Percentiles rank a stretch among this genome's conserved stretches.
phyloP scores from a whole-genome alignment of 1,140 invertebrate species.

The Drosophila azteca region DNA sequence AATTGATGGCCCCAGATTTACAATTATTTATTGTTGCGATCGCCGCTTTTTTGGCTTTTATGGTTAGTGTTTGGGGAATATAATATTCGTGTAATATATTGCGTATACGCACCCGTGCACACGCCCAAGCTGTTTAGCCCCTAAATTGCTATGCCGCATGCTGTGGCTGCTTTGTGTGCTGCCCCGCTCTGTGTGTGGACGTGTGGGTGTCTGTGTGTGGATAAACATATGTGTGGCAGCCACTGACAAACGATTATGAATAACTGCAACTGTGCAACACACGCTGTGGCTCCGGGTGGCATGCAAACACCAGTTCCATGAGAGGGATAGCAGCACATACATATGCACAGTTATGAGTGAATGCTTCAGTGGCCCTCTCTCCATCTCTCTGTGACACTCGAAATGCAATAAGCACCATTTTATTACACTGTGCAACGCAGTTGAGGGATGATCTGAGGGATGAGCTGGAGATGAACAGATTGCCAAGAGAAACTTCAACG shows the following conservation, averaged over 20 bases:
- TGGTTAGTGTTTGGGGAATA: slow-evolving; percentile 47
- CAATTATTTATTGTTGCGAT: slow-evolving; percentile 57
- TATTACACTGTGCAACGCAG: slow-evolving; percentile 53
- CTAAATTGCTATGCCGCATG: slow-evolving; percentile 66
- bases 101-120: slow-evolving; percentile 55
- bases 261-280: slow-evolving; percentile 43
- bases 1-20: slow-evolving; percentile 11
- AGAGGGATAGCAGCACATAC: slow-evolving; percentile 5
- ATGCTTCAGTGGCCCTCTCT: slow-evolving; percentile 12
- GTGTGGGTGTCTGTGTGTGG: slow-evolving; percentile 13
- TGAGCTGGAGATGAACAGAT: slow-evolving; percentile 2
- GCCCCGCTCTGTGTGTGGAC: not conserved
- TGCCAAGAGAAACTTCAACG: slow-evolving; percentile 8
- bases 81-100: slow-evolving; percentile 54
- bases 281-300: slow-evolving; percentile 7
- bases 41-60: slow-evolving; percentile 11
- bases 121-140: slow-evolving; percentile 36
- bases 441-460: not conserved
- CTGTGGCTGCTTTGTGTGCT: slow-evolving; percentile 58
- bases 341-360: slow-evolving; percentile 1
- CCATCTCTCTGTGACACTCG: slow-evolving; percentile 53
- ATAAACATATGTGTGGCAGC: slow-evolving; percentile 25
- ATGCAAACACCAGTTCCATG: slow-evolving; percentile 27
- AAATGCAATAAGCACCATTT: slow-evolving; percentile 65
- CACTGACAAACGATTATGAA: slow-evolving; percentile 76